These are phyloP conservation scores for Morpho achilles DNA, from an alignment of 2,888 invertebrate species.

Conservation along the genomic window DNA sequence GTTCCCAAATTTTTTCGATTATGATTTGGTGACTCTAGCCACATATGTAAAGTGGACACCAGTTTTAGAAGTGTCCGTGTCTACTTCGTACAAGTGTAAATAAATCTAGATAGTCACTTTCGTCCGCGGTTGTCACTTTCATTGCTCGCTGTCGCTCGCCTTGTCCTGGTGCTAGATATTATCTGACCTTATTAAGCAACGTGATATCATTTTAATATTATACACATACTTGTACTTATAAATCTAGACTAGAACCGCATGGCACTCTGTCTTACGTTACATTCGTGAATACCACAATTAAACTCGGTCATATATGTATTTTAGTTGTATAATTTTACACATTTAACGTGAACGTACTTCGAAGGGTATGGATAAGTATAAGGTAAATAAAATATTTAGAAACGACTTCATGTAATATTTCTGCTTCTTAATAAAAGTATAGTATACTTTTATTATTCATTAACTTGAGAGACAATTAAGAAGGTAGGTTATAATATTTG, in stretches of 20 bases:
- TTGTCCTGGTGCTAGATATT: conserved; percentile 35
- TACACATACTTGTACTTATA: conserved; percentile 1
- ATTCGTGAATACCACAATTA: too few relatives aligned
- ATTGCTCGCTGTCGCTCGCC: conserved; percentile 43
- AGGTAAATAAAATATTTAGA: too few relatives aligned
- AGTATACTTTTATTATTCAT: too few relatives aligned
- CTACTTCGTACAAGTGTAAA: conserved; percentile 74
- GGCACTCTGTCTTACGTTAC: not conserved
- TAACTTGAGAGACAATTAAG: too few relatives aligned
- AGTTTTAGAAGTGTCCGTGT: conserved; percentile 68
- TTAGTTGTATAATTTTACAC: too few relatives aligned
- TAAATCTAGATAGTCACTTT: conserved; percentile 72
- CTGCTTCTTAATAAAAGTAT: too few relatives aligned
- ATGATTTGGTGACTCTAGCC: conserved; percentile 1
- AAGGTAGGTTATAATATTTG: too few relatives aligned
- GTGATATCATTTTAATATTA: conserved; percentile 10
- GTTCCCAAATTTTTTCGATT: not conserved
- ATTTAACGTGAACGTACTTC: too few relatives aligned
- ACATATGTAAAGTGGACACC: conserved; percentile 68
- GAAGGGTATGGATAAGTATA: too few relatives aligned
- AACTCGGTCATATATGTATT: too few relatives aligned
- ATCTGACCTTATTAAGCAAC: conserved; percentile 19
- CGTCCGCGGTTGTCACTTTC: conserved; percentile 70
- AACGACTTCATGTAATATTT: too few relatives aligned
- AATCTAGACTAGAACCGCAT: not conserved